A percentile compares a stretch with the other conserved stretches of the same genome.
phyloP scores from a whole-genome alignment of 2,113 vertebrate species.

The Prolemur simus region DNA sequence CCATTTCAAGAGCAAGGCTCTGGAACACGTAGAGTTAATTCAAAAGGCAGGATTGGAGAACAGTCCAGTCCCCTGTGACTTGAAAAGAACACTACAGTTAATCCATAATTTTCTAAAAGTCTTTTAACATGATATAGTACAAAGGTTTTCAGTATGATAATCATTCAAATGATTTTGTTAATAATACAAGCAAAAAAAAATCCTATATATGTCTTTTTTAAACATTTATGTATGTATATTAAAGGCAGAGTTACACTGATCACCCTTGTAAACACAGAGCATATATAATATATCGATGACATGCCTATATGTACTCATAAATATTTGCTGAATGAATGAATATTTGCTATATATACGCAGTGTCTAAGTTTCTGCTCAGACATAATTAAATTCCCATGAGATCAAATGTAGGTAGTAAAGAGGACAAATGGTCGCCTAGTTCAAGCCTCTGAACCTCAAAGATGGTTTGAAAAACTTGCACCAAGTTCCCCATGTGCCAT shows the following conservation, averaged over 20 bases:
- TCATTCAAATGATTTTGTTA: neutral
- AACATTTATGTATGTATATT: neutral
- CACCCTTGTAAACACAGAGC: neutral
- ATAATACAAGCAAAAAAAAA: neutral
- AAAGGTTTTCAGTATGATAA: neutral
- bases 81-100: neutral
- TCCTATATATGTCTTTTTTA: neutral
- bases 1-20: neutral
- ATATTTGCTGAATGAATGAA: conserved; percentile 43
- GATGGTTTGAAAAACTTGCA: neutral
- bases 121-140: neutral
- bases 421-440: neutral
- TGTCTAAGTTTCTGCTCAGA: neutral
- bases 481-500: neutral
- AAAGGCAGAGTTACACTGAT: neutral
- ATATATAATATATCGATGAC: neutral
- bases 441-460: neutral
- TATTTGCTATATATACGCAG: neutral
- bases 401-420: neutral
- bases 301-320: neutral
- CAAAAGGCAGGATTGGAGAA: neutral
- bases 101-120: conserved; percentile 18
- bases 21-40: neutral
- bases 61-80: neutral
- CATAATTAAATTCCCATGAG: neutral